phyloP scores from a whole-genome alignment of 2,888 invertebrate genomes.

The Rhagophthalmus giganteus region DNA sequence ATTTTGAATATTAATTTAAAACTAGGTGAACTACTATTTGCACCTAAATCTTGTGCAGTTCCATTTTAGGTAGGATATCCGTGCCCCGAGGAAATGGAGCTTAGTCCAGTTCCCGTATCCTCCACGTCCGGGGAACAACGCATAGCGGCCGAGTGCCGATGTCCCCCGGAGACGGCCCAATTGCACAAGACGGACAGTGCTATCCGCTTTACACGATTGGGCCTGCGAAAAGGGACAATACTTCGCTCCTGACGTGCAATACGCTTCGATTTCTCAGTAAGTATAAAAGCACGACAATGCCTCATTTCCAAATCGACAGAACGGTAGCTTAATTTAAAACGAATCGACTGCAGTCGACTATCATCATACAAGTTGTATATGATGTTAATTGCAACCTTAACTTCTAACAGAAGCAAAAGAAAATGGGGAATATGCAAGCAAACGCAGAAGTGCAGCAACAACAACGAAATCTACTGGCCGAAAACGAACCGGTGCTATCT shows the following conservation, averaged over 20 bases:
- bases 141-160: constrained; percentile 76
- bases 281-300: too few species aligned
- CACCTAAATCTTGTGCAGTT: constrained; percentile 14
- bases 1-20: background rate
- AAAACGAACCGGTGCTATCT: constrained; percentile 75
- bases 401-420: constrained; percentile 44
- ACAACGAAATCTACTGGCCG: constrained; percentile 75
- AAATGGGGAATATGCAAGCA: constrained; percentile 75
- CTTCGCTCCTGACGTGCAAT: constrained; percentile 68
- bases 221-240: constrained; percentile 74
- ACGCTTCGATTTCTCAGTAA: constrained; percentile 33
- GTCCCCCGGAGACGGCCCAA: constrained; percentile 79
- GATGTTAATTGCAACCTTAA: too few species aligned
- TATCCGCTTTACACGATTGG: constrained; percentile 74
- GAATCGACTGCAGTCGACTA: too few species aligned
- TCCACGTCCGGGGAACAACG: constrained; percentile 55
- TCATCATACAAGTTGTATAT: too few species aligned
- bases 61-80: constrained; percentile 68
- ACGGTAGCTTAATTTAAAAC: too few species aligned
- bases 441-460: constrained; percentile 65
- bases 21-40: constrained; percentile 2
- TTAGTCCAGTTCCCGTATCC: constrained; percentile 64
- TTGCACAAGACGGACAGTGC: constrained; percentile 68
- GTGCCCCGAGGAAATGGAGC: constrained; percentile 82
- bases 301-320: too few species aligned